phyloP scores from a whole-genome alignment of 1,140 invertebrate species.

The Bactericera cockerelli region DNA sequence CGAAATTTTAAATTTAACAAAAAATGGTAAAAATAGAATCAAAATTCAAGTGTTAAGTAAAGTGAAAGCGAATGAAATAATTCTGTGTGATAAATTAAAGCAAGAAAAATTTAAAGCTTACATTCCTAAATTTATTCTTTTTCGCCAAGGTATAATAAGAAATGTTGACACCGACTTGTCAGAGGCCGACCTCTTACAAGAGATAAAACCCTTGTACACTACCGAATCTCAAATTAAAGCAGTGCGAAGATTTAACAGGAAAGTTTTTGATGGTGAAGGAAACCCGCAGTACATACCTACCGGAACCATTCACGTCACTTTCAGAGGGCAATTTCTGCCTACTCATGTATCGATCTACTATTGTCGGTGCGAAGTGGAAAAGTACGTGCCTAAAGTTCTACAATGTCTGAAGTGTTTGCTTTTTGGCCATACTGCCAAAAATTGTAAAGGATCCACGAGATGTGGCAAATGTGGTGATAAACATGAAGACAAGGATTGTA shows the following conservation, averaged over 20 bases:
- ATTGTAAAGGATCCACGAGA: not conserved
- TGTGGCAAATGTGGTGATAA: not conserved
- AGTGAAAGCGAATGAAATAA: not conserved
- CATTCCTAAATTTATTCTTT: not conserved
- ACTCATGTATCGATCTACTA: not conserved
- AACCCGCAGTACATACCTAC: not conserved
- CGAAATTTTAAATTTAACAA: not conserved
- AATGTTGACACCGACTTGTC: not conserved
- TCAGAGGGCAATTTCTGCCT: not conserved
- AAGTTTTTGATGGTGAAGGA: not conserved
- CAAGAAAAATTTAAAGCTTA: conserved; percentile 4
- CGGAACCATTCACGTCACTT: not conserved
- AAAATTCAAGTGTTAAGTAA: conserved; percentile 1
- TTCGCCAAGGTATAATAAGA: not conserved
- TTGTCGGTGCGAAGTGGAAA: not conserved
- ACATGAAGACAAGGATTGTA: not conserved
- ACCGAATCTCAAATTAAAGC: not conserved
- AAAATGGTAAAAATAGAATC: not conserved
- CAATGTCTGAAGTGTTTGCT: not conserved
- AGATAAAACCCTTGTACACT: not conserved
- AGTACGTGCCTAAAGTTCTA: conserved; percentile 1
- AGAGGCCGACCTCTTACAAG: not conserved
- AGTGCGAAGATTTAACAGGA: not conserved
- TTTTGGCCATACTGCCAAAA: not conserved
- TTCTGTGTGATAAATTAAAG: not conserved